Conservation (phyloP, 2,113 vertebrate genomes). For the Nyctibius bracteatus region DNA sequence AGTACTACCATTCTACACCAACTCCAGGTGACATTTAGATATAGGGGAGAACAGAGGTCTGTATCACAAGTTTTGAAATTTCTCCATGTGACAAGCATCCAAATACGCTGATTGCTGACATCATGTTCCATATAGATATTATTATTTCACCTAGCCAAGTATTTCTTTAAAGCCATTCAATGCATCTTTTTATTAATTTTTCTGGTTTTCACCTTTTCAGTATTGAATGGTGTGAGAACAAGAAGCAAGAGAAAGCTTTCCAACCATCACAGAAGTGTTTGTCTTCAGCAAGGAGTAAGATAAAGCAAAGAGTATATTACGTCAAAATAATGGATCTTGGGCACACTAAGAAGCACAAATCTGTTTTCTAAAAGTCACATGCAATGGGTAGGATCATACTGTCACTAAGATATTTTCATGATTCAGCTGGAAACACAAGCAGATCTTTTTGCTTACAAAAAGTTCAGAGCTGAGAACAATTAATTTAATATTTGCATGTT, state of each 20-base stretch:
- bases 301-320: not conserved
- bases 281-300: slow-evolving; percentile 31
- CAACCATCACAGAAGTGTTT: not conserved
- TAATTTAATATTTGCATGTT: not conserved
- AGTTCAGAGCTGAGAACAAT: not conserved
- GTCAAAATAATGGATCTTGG: slow-evolving; percentile 6
- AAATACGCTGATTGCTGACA: not conserved
- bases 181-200: not conserved
- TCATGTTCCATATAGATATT: not conserved
- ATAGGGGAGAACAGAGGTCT: not conserved
- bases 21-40: not conserved
- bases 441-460: not conserved
- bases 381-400: not conserved
- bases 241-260: not conserved
- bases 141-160: not conserved
- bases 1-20: not conserved
- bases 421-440: not conserved
- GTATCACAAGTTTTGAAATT: not conserved
- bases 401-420: not conserved
- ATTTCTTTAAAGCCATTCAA: not conserved
- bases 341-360: not conserved
- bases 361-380: slow-evolving; percentile 18
- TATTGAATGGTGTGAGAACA: not conserved
- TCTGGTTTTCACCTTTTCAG: not conserved
- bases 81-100: not conserved